Base-by-base conservation (phyloP, 2,888 invertebrate genomes). In the Drosophila fulvimacula region DNA sequence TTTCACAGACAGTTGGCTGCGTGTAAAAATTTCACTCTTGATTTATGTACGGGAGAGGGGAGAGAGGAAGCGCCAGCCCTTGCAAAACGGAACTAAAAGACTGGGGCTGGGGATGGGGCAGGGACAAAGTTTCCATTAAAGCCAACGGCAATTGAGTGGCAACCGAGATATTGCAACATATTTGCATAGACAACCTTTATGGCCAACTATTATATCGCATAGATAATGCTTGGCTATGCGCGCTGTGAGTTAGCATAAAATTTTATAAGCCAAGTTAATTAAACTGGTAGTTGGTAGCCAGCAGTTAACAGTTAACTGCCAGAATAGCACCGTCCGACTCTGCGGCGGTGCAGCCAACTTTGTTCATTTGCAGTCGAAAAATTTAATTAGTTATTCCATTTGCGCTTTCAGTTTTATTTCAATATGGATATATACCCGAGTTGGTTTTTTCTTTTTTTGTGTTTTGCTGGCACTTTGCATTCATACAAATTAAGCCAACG, bases 371-470 rank as follows among this genome's bases (percentile, higher is more conserved):
- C 74, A 84, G 79, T 66, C 70, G 46, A 64, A 72, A 79, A 84
- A 84, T 83, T 88, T 83, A 87, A 83, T 83, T 83, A 83, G 88
- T 84, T 82, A 83, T 83, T 84, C 82, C 83, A 84, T 84, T 83
- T 87, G 73, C 73, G 77, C 52, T 58, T 41, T 62, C 61, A 56
- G 56, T 59, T 60, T 38, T 65, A 56, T 27, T 21, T 51, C 24
- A 13, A 39, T 19, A 41, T 34, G 57, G 32, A 61, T 44, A 32
- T 32, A 42, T 21, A 38, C 19, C 30, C 30, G 32, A 9, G n/a
- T 19, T n/a, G n/a, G n/a, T n/a, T n/a, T n/a, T n/a, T n/a, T n/a
- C 27, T 32, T 9, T 34, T 30, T 49, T 42, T 36, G 7, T 42
- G 6, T 30, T 24, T 46, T 42, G 19, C 41, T 6, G 19, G 41